These are phyloP conservation scores for Patella vulgata DNA, from an alignment of 1,140 invertebrate genomes.

Conservation along the genomic window DNA sequence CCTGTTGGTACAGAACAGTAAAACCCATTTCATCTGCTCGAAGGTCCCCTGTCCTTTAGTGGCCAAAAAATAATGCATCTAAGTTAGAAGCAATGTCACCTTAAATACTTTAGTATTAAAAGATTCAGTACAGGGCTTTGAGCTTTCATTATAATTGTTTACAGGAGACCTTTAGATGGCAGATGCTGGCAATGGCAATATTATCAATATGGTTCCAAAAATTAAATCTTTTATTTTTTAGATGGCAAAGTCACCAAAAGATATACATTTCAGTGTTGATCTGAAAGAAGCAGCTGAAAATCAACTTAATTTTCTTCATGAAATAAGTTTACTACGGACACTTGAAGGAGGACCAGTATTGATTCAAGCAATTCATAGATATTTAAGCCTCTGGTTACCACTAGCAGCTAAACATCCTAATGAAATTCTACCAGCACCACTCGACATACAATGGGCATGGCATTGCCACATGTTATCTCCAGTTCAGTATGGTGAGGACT, in stretches of 20 bases:
- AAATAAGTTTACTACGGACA: conserved; percentile 30
- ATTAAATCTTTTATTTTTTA: too few relatives aligned
- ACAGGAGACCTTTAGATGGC: too few relatives aligned
- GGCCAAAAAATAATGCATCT: too few relatives aligned
- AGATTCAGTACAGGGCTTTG: too few relatives aligned
- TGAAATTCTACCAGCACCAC: conserved; percentile 59
- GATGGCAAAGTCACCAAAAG: conserved; percentile 3
- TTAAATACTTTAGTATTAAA: too few relatives aligned
- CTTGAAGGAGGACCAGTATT: conserved; percentile 28
- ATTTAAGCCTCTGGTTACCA: conserved; percentile 68
- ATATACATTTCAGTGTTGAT: conserved; percentile 19
- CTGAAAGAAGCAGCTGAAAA: conserved; percentile 31
- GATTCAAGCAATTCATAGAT: conserved; percentile 63
- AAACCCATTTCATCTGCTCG: too few relatives aligned
- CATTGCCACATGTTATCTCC: conserved; percentile 68
- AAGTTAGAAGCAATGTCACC: too few relatives aligned
- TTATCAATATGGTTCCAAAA: too few relatives aligned
- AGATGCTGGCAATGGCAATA: too few relatives aligned
- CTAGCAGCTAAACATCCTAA: conserved; percentile 57
- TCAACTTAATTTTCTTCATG: conserved; percentile 40
- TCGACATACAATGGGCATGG: conserved; percentile 71
- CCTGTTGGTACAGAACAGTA: too few relatives aligned
- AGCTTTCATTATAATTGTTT: too few relatives aligned
- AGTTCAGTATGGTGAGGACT: conserved; percentile 64
- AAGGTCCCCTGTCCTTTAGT: too few relatives aligned